phyloP scores from a whole-genome alignment of 2,113 vertebrate species.

The Phaethornis superciliosus region DNA sequence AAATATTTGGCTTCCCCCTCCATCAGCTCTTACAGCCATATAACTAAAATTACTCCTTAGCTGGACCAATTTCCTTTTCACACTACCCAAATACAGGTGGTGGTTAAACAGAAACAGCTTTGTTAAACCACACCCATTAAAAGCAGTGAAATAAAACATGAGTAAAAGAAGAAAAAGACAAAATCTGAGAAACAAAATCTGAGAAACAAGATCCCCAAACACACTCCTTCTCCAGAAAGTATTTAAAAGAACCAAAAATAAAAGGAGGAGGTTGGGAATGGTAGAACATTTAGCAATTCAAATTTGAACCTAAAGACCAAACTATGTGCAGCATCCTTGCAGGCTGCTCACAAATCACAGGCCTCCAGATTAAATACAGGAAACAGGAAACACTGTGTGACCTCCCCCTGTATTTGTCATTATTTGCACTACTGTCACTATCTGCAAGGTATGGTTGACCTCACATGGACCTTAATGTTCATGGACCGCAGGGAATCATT shows the following conservation, averaged over 20 bases:
- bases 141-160: neutral
- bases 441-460: conserved; percentile 52
- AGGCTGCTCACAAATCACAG: neutral
- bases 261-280: neutral
- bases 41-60: neutral
- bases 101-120: conserved; percentile 53
- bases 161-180: neutral
- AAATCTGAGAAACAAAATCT: neutral
- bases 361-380: conserved; percentile 9
- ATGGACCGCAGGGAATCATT: conserved; percentile 8
- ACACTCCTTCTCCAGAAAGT: neutral
- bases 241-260: neutral
- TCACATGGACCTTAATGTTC: conserved; percentile 34
- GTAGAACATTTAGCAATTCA: neutral
- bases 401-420: neutral
- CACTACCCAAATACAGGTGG: neutral
- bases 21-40: neutral
- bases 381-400: conserved; percentile 27
- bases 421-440: neutral
- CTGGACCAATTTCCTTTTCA: conserved; percentile 28
- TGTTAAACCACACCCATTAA: neutral
- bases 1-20: neutral
- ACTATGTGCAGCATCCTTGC: neutral
- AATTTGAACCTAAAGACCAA: neutral
- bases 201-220: neutral